Percentiles rank a stretch among this genome's conserved stretches.
These are phyloP conservation scores for Penaeus vannamei DNA, from an alignment of 1,140 invertebrate species.

Conservation along the genomic window DNA sequence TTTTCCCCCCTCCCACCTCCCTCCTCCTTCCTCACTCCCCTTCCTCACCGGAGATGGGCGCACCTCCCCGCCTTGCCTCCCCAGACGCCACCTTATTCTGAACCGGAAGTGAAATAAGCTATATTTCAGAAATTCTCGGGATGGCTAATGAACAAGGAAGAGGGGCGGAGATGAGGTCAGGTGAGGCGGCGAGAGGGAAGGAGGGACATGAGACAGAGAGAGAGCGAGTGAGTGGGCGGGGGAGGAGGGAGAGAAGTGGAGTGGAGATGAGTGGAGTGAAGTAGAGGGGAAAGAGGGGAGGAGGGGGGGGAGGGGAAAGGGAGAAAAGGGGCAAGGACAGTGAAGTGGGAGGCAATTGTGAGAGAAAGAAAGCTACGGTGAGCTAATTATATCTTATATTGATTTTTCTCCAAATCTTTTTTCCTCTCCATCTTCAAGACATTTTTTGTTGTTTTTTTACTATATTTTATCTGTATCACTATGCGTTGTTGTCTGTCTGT, in stretches of 20 bases:
- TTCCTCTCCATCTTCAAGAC: too few species aligned
- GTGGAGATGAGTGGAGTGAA: background rate
- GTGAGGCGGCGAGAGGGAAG: slow-evolving; percentile 3
- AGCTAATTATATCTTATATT: too few species aligned
- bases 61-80: too few species aligned
- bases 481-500: background rate
- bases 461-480: background rate
- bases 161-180: slow-evolving; percentile 2
- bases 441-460: background rate
- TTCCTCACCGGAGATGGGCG: background rate
- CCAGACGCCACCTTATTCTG: too few species aligned
- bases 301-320: slow-evolving; percentile 7
- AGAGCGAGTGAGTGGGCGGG: background rate
- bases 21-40: background rate
- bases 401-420: background rate
- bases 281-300: background rate
- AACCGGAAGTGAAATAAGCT: too few species aligned
- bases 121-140: too few species aligned
- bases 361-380: too few species aligned
- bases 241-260: background rate
- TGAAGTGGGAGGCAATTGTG: background rate
- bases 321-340: background rate
- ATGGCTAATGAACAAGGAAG: slow-evolving; percentile 3
- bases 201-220: slow-evolving; percentile 3
- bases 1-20: background rate